Base-by-base conservation (phyloP, 2,888 invertebrate genomes). In the Pollenia amentaria region DNA sequence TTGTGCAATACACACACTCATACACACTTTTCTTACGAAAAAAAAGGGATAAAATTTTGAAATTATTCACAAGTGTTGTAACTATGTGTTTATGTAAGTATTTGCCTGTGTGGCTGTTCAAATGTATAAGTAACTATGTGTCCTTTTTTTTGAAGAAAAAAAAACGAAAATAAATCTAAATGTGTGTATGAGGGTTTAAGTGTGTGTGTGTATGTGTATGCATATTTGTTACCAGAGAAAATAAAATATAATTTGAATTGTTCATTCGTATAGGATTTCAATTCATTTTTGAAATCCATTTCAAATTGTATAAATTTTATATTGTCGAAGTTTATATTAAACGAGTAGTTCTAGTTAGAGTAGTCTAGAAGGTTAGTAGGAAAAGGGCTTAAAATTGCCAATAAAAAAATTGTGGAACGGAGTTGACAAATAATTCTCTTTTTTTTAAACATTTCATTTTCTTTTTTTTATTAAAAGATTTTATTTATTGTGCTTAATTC, bases 281-380 rank as follows among this genome's bases (percentile, higher is more conserved):
- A 90, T 91, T 86, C 83, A 78, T 84, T 87, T 84, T 90, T 87
- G 90, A 90, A 92, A 90, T 92, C 92, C 91, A 90, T 92, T 91
- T 91, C 92, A 92, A 91, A 91, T 92, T 91, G 89, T 87, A 88
- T 91, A 91, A 91, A 91, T 92, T 91, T 92, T 92, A 87, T 87
- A 88, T 87, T 87, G 84, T 84, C 84, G 75, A 85, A 80, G 77
- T 78, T 84, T 51, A 16, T 76, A 18, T 69, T 62, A 76, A 29
- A 29, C 29, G 4, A 29, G 29, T 42, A 53, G 57, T 77, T 78
- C 46, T 64, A 53, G 44, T 60, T 64, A 21, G 16, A 18, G 12
- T 44, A 55, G 12, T 16, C 55, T n/a, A 64, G 44, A 51, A 53
- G 60, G 16, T 44, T 29, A 11, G 44, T 53, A 9, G 0, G 12